A percentile compares a stretch with the other conserved stretches of the same genome.
Evolutionary conservation across 2,113 vertebrate genomes (phyloP).

Genomic region (Tachysurus fulvidraco): DNA sequence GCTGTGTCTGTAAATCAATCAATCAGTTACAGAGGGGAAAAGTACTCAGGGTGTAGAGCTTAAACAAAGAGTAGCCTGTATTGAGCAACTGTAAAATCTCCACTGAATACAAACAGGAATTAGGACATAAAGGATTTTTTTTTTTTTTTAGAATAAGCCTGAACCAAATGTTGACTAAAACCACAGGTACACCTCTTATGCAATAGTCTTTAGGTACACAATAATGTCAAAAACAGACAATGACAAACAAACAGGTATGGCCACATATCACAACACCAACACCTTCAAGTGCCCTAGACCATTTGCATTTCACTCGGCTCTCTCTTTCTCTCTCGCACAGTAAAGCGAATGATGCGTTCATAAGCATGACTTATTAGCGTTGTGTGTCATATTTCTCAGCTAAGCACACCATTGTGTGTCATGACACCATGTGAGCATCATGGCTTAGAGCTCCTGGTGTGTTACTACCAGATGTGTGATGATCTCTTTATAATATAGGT

Average conservation of each 20-base stretch:
- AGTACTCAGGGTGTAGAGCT: background rate
- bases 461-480: background rate
- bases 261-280: background rate
- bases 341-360: constrained; percentile 8
- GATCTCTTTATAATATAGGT: background rate
- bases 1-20: background rate
- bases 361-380: constrained; percentile 16
- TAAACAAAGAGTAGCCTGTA: background rate
- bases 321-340: background rate
- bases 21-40: background rate
- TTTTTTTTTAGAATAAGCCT: background rate
- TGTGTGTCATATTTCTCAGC: background rate
- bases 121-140: constrained; percentile 7
- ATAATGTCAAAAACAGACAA: background rate
- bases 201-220: background rate
- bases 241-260: constrained; percentile 14
- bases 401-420: background rate
- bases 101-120: constrained; percentile 25
- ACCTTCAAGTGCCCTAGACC: background rate
- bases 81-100: constrained; percentile 35
- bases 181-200: background rate
- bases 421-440: constrained; percentile 1
- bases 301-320: background rate
- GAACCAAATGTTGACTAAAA: background rate
- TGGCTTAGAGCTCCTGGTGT: constrained; percentile 13